Evolutionary conservation across 2,888 invertebrate species (phyloP), one percentile per base, ranked within the genome.

Genomic region (Tupiocoris notatus): DNA sequence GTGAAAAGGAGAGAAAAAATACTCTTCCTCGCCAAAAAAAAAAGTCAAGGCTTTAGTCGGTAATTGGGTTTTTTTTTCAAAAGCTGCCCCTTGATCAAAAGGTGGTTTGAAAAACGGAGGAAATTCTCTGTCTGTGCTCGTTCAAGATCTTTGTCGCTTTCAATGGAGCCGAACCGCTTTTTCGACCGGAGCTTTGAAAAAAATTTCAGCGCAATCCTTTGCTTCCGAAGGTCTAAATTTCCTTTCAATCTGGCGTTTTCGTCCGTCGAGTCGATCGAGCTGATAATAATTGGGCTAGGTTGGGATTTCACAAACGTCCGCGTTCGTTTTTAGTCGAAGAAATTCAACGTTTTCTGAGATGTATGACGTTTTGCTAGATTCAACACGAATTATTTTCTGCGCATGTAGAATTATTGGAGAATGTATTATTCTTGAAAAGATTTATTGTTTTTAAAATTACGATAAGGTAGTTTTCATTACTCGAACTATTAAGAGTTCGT

Each of bases 1-100:
- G 65, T 16, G 65, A 7, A 23, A 65, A 23, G 25, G 17, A 23
- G 23, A 17, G 65, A 25, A 65, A 65, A 65, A 65, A 24, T 24
- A 25, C 20, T 65, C 39, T 22, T 25, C 65, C 39, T 7, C 20
- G 24, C 16, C 7, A 25, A 65, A 24, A 65, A 25, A 65, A 18
- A 25, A 17, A 25, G 25, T n/a, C n/a, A 25, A 65, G 64, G 25
- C 64, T 64, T 64, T 64, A 64, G 23, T 64, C 66, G 66, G 66
- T 66, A 66, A 66, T 66, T 66, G 66, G 54, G 25, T 66, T 66
- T 54, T 66, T 25, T 66, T n/a, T n/a, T n/a, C 66, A 66, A 66
- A 65, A 66, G 66, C 17, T 54, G 2, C 12, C 54, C 54, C 54
- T 54, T 54, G 22, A 54, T 39, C 25, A 54, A 39, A 66, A 54